Percentiles rank a stretch among this genome's conserved stretches.
Conservation (phyloP, 1,140 invertebrate genomes). For the Thaumatotibia leucotreta region DNA sequence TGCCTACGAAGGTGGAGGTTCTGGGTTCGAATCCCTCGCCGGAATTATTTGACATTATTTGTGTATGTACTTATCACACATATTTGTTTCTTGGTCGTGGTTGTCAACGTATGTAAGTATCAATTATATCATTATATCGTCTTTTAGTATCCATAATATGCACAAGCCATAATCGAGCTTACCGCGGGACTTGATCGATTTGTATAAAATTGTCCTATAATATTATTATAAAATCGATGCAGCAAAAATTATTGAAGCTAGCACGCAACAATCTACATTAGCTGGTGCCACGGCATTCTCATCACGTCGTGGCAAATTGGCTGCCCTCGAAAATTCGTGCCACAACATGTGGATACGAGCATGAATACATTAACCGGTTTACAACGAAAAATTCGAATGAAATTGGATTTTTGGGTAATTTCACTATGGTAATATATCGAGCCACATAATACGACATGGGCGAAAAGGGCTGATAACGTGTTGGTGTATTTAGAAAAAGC, state of each 20-base stretch:
- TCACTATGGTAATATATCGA: constrained; percentile 6
- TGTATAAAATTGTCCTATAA: no score
- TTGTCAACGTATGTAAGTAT: no score
- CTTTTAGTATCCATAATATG: no score
- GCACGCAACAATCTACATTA: constrained; percentile 38
- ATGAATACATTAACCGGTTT: constrained; percentile 52
- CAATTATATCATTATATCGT: no score
- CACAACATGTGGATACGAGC: constrained; percentile 47
- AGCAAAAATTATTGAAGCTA: constrained; percentile 17
- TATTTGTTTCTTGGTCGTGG: no score
- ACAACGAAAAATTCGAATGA: constrained; percentile 40
- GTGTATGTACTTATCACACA: no score
- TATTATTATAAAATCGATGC: neutral
- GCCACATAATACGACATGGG: neutral
- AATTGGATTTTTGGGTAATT: constrained; percentile 46
- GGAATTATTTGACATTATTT: no score
- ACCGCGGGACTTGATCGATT: no score
- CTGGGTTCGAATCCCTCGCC: no score
- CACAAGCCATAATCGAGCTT: no score
- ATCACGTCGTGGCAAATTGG: constrained; percentile 54
- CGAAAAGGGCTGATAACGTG: neutral
- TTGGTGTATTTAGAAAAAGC: no score
- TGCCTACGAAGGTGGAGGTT: no score
- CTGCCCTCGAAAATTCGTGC: constrained; percentile 39
- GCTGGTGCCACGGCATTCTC: constrained; percentile 39